Evolutionary conservation across 2,113 vertebrate species (phyloP), one percentile per base, ranked within the genome.

Genomic region (Sapayoa aenigma): DNA sequence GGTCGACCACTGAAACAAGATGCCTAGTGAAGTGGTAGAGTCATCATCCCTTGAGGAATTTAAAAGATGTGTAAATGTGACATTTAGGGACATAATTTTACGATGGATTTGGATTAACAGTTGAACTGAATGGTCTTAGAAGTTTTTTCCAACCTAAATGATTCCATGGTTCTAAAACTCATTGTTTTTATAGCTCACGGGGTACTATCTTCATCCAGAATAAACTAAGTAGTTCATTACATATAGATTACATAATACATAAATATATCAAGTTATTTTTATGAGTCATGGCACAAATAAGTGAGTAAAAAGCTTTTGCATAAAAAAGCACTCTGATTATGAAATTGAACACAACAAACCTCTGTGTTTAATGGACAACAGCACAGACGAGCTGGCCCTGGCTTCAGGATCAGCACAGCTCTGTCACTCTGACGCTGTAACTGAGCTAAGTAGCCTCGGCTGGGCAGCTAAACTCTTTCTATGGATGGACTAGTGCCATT

Each of bases 281-380:
- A 8, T 47, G 46, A 81, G 33, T 81, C 24, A 81, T 41, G 33
- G 13, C 77, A 14, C 15, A 60, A 93, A 69, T 31, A 71, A 10
- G 15, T 41, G 25, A 82, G 12, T 5, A 58, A 74, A 15, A 24
- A 0, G 0, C 3, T 65, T 69, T 80, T 24, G 13, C 7, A 23
- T 27, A 5, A 46, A 63, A 84, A 21, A 16, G 46, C 5, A 1
- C 13, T 56, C 52, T 53, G 20, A 35, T 60, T 39, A 56, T 2
- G 4, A 69, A 84, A 52, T 3, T 12, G n/a, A 53, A 46, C 15
- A 53, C 19, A 41, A 1, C 11, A 60, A 67, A 42, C 12, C 18
- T 73, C 27, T 2, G 8, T 35, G 33, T 37, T 11, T 25, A 1
- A 0, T 10, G 9, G 22, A 77, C 21, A 13, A 15, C 18, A n/a